These are phyloP conservation scores for Macropodus opercularis DNA, from an alignment of 2,797 vertebrate genomes.

Conservation along the genomic window DNA sequence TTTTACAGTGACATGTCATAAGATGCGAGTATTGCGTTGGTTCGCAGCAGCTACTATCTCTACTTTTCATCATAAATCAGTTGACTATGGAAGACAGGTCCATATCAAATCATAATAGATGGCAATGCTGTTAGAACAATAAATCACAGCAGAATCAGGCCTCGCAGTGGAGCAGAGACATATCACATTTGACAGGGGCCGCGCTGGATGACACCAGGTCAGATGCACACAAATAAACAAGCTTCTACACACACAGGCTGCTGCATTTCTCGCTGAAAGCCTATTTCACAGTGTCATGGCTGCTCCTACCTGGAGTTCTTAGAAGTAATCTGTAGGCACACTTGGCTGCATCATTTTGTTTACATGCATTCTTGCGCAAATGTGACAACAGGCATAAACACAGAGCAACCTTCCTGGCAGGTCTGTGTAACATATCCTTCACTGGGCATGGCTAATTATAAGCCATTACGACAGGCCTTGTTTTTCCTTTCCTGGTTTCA, in stretches of 20 bases:
- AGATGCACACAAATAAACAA: constrained; percentile 23
- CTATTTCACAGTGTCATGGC: constrained; percentile 35
- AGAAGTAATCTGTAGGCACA: constrained; percentile 2
- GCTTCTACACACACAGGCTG: constrained; percentile 11
- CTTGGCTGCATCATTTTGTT: constrained; percentile 31
- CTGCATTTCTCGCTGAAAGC: constrained; percentile 16
- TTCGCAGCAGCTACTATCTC: constrained; percentile 58
- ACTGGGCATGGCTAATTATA: constrained; percentile 42
- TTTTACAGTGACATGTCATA: constrained; percentile 32
- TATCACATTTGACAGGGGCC: constrained; percentile 65
- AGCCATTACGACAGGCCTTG: constrained; percentile 1
- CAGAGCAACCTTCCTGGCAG: constrained; percentile 13
- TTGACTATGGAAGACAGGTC: constrained; percentile 64
- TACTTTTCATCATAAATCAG: constrained; percentile 75
- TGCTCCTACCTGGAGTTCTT: constrained; percentile 18
- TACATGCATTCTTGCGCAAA: constrained; percentile 22
- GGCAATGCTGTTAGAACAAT: constrained; percentile 69
- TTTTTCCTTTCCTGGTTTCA: neutral
- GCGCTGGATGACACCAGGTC: constrained; percentile 50
- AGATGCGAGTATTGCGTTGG: constrained; percentile 41
- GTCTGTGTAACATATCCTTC: constrained; percentile 24
- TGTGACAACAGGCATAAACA: neutral
- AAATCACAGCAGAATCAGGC: constrained; percentile 70
- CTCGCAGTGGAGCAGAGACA: constrained; percentile 56
- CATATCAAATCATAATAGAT: constrained; percentile 75